Evolutionary conservation across 2,113 vertebrate genomes (phyloP).

Genomic region (Hippolais icterina): DNA sequence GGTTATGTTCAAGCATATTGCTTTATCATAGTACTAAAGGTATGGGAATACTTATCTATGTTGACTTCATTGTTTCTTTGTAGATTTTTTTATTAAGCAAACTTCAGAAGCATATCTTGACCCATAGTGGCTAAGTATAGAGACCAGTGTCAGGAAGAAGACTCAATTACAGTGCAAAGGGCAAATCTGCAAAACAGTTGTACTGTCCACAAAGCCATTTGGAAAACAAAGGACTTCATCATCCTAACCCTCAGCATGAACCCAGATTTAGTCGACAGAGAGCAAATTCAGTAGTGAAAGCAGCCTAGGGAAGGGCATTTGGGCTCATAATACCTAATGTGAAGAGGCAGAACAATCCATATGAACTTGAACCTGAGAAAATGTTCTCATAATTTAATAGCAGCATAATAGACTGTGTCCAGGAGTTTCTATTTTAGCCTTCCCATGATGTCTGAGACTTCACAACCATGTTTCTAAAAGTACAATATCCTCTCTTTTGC

Average conservation of each 20-base stretch:
- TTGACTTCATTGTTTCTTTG: not conserved
- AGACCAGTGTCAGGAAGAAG: not conserved
- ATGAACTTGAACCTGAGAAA: not conserved
- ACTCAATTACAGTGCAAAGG: not conserved
- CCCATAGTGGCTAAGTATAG: not conserved
- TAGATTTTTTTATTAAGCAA: not conserved
- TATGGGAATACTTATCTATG: not conserved
- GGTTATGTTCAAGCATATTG: not conserved
- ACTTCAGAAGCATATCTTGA: not conserved
- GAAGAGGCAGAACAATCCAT: not conserved
- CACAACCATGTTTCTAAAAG: not conserved
- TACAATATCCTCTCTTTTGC: not conserved
- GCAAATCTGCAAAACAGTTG: not conserved
- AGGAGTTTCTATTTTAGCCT: not conserved
- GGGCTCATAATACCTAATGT: not conserved
- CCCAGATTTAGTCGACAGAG: not conserved
- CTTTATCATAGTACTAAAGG: not conserved
- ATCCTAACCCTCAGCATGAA: not conserved
- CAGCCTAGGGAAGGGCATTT: not conserved
- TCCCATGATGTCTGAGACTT: not conserved
- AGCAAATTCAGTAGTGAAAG: not conserved
- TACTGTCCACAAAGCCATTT: not conserved
- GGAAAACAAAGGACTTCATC: slow-evolving; percentile 9
- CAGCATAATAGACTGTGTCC: not conserved
- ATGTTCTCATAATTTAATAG: not conserved